Evolutionary conservation across 1,140 invertebrate genomes (phyloP).

Genomic region (Cataglyphis hispanica): DNA sequence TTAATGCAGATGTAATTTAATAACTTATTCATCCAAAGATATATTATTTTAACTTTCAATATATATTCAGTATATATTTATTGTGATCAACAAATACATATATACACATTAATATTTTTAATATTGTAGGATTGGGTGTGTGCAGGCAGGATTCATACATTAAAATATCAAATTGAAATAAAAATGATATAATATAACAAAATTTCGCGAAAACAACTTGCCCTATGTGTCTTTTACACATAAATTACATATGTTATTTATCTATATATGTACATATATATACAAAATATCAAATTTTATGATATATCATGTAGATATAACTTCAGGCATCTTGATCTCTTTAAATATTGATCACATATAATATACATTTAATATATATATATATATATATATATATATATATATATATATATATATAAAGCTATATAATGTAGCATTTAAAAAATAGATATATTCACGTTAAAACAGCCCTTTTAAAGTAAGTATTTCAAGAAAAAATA

Average conservation of each 20-base stretch:
- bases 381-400: no score
- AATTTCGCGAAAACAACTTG: constrained; percentile 25
- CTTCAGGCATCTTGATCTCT: constrained; percentile 19
- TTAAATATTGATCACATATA: constrained; percentile 34
- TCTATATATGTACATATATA: constrained; percentile 41
- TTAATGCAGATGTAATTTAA: background rate
- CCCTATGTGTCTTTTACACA: constrained; percentile 3
- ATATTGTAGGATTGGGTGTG: background rate
- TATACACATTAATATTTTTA: background rate
- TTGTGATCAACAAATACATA: background rate
- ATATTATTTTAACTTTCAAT: background rate
- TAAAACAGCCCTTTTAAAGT: background rate
- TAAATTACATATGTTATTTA: constrained; percentile 29
- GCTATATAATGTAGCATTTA: constrained; percentile 4
- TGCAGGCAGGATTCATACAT: background rate
- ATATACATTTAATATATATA: background rate
- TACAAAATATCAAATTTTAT: constrained; percentile 32
- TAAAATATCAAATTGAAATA: constrained; percentile 20
- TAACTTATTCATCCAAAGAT: background rate
- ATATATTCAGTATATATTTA: background rate
- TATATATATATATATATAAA: background rate
- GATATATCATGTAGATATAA: constrained; percentile 5
- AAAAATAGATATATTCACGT: constrained; percentile 4
- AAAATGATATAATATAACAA: constrained; percentile 21
- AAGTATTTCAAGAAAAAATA: constrained; percentile 8